Percentiles rank a stretch among this genome's conserved stretches.
Conservation (phyloP, 2,797 vertebrate species). For the Parauchenoglanis punctatus region DNA sequence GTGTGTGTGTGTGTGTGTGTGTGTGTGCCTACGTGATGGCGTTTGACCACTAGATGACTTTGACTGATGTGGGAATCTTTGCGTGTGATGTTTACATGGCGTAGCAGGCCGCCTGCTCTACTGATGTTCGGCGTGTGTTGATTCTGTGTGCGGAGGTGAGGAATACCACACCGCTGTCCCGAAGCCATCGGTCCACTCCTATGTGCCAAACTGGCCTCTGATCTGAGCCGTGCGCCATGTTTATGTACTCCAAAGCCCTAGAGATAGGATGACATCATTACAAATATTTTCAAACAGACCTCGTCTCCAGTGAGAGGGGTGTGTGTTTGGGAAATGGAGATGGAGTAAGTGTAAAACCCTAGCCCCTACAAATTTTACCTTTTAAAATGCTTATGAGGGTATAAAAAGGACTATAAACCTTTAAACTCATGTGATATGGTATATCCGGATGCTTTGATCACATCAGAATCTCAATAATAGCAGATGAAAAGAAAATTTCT, state of each 20-base stretch:
- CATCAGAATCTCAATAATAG: not conserved
- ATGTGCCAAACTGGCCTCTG: conserved; percentile 51
- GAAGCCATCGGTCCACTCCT: conserved; percentile 65
- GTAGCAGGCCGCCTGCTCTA: conserved; percentile 48
- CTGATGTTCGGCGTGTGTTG: conserved; percentile 72
- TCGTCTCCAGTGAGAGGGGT: conserved; percentile 58
- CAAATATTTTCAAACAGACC: conserved; percentile 66
- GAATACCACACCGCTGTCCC: conserved; percentile 70
- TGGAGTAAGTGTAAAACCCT: conserved; percentile 24
- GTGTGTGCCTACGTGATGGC: conserved; percentile 46
- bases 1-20: conserved; percentile 46
- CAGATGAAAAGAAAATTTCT: not conserved
- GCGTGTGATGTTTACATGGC: conserved; percentile 57
- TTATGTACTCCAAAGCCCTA: conserved; percentile 67
- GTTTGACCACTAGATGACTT: conserved; percentile 49
- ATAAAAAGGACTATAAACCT: not conserved
- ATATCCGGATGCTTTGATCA: not conserved
- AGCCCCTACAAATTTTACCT: not conserved
- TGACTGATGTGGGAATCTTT: conserved; percentile 50
- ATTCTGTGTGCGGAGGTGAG: conserved; percentile 68
- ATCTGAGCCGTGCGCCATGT: conserved; percentile 66
- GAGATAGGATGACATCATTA: conserved; percentile 73
- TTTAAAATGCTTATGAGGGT: not conserved
- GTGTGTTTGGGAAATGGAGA: conserved; percentile 33
- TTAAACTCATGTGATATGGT: not conserved